Base-by-base conservation (phyloP, 2,797 vertebrate species). In the Clarias laeviceps region DNA sequence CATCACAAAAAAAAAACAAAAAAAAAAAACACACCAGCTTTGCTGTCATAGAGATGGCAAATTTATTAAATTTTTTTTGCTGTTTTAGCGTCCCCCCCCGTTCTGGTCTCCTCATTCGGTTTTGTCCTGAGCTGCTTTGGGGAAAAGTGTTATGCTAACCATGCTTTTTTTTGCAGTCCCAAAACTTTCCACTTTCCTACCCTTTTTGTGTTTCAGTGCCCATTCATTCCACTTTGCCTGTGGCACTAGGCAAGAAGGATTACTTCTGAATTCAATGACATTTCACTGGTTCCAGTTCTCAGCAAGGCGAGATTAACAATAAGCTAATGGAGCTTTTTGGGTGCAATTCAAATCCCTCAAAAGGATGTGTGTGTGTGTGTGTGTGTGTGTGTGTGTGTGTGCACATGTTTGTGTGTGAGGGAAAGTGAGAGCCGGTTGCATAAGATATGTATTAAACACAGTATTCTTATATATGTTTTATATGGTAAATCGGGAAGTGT, bases 301-400 rank as follows among this genome's bases (percentile, higher is more conserved):
- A 73, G 82, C 82, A 66, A 84, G 77, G 59, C 76, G 69, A 87
- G 86, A 87, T 87, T 87, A 87, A 80, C 77, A 84, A 66, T 83
- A 80, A 69, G 61, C 68, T 80, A 87, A 87, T 80, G 45, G 72
- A 80, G 68, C 59, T 83, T 83, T 83, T 64, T 87, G 82, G 86
- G 76, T 83, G 81, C 29, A 83, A 34, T 57, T 74, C 59, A 84
- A 82, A 84, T 37, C 78, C 32, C 54, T 86, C 77, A 3, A 78
- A 76, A 72, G 54, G 79, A 54, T 50, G 34, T 4, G 29, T 6
- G 37, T 40, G 37, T 40, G 37, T 40, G 37, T 40, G 37, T 7
- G 37, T 20, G 68, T 34, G 29, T 37, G 27, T 6, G 50, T 54
- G 66, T 54, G 87, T 29, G 66, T 0, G 37, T 0, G 20, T 12